These are phyloP conservation scores for Sternotherus odoratus DNA, from an alignment of 2,797 vertebrate genomes.

Conservation along the genomic window DNA sequence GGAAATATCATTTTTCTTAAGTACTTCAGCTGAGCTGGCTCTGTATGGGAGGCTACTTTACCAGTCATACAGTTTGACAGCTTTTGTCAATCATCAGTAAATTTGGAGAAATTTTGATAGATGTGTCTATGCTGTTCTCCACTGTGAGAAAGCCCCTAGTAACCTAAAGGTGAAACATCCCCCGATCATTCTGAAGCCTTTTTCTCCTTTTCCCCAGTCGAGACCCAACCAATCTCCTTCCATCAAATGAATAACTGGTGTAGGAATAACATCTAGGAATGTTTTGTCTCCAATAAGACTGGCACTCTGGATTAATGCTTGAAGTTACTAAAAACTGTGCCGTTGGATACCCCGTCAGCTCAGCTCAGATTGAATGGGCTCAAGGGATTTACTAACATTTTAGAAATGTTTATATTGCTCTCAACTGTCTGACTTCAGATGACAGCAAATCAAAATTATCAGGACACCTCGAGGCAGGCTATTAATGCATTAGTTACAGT, in stretches of 20 bases:
- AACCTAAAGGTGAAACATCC: background rate
- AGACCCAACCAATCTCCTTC: background rate
- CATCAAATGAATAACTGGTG: background rate
- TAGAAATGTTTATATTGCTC: background rate
- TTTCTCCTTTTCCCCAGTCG: background rate
- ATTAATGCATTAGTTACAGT: background rate
- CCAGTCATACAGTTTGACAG: background rate
- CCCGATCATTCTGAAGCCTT: rapidly evolving
- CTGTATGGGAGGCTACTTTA: background rate
- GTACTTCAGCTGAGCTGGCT: background rate
- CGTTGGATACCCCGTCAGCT: background rate
- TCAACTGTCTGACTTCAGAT: background rate
- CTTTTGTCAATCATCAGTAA: background rate
- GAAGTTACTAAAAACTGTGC: background rate
- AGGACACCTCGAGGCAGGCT: background rate
- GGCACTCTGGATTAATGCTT: background rate
- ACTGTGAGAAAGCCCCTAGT: background rate
- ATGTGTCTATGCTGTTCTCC: background rate
- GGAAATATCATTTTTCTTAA: background rate
- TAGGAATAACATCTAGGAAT: background rate
- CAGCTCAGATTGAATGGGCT: background rate
- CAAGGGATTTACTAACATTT: background rate
- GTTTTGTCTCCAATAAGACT: background rate
- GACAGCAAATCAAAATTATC: rapidly evolving
- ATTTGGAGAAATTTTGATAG: background rate